Evolutionary conservation across 2,113 vertebrate species (phyloP).

Genomic region (Naja naja): DNA sequence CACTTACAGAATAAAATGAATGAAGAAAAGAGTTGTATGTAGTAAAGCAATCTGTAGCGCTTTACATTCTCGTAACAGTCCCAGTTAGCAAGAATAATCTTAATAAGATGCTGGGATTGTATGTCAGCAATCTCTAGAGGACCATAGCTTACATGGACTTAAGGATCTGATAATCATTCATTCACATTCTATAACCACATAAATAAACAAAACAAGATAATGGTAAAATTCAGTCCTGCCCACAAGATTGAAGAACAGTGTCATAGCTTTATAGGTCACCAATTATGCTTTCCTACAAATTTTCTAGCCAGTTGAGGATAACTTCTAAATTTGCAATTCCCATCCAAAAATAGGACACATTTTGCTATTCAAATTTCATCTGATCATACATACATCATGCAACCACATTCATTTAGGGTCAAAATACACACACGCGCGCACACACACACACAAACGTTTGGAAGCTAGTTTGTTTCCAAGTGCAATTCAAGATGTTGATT

Average conservation of each 20-base stretch:
- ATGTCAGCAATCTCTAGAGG: background rate
- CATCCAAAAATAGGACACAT: background rate
- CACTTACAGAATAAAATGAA: background rate
- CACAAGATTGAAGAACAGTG: background rate
- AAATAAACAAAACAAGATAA: background rate
- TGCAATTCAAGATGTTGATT: no score
- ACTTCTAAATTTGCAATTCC: background rate
- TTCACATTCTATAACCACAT: constrained; percentile 7
- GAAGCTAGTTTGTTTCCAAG: no score
- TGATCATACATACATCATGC: background rate
- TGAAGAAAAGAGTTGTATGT: constrained; percentile 8
- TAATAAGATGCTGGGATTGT: background rate
- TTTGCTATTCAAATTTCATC: background rate
- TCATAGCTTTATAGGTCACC: background rate
- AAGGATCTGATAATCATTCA: constrained; percentile 40
- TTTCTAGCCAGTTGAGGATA: background rate
- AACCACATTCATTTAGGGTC: background rate
- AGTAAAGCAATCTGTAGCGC: background rate
- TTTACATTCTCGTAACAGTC: background rate
- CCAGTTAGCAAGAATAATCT: background rate
- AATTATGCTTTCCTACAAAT: background rate
- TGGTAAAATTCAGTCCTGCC: background rate
- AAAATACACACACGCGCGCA: background rate
- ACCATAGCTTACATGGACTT: background rate
- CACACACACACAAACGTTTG: no score